A percentile compares a stretch with the other conserved stretches of the same genome.
Evolutionary conservation across 2,113 vertebrate genomes (phyloP).

Genomic region (Syngnathus floridae): DNA sequence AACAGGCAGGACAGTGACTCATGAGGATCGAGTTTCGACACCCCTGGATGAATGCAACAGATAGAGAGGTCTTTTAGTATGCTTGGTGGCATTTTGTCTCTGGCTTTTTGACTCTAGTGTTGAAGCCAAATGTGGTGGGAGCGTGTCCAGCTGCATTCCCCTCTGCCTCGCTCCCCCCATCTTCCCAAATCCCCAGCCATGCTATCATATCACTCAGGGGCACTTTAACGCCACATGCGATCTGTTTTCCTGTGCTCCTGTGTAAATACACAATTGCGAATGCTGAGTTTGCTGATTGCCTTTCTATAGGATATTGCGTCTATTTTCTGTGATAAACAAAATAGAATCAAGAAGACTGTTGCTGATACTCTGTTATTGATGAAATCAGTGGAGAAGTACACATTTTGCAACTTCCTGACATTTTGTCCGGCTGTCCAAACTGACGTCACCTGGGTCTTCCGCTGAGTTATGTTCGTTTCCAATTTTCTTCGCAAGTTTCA

Average conservation of each 20-base stretch:
- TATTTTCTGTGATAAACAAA: background rate
- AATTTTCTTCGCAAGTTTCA: background rate
- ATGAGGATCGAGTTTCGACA: too few relatives aligned
- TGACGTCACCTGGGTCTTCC: constrained; percentile 8
- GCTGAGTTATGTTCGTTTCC: constrained; percentile 2
- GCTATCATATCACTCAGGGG: constrained; percentile 6
- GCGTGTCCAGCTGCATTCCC: background rate
- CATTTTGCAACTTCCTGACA: constrained; percentile 23
- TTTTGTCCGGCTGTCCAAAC: constrained; percentile 15
- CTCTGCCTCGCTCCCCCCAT: background rate
- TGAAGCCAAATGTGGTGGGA: background rate
- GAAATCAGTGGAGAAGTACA: constrained; percentile 12
- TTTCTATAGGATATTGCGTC: background rate
- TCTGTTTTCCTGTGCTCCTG: constrained; percentile 19
- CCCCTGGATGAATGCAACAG: background rate
- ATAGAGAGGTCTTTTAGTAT: too few relatives aligned
- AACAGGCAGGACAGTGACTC: too few relatives aligned
- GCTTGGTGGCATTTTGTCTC: background rate
- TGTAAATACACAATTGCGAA: background rate
- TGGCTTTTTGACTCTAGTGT: background rate
- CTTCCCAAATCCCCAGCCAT: background rate
- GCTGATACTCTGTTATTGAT: background rate
- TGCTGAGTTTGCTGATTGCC: background rate
- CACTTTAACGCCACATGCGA: constrained; percentile 23
- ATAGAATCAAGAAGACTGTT: background rate